Percentiles rank a stretch among this genome's conserved stretches.
Conservation (phyloP, 2,797 vertebrate species). For the Urophycis tenuis region DNA sequence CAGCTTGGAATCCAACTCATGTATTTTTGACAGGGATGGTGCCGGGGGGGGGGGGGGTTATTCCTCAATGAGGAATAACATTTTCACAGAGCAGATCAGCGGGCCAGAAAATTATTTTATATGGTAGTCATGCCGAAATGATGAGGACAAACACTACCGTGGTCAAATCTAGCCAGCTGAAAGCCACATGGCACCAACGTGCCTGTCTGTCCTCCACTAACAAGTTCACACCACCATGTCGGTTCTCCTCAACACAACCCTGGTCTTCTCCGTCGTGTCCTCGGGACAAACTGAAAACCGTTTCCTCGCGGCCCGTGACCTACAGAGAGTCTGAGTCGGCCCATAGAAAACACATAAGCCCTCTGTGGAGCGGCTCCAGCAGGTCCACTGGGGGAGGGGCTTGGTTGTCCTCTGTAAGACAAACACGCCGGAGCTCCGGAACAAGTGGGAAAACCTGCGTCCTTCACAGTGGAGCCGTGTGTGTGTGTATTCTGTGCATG, state of each 20-base stretch:
- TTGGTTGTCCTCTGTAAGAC: conserved; percentile 12
- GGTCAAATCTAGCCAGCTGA: background rate
- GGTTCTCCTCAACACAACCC: background rate
- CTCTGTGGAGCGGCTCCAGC: background rate
- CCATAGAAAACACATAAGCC: background rate
- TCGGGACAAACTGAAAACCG: background rate
- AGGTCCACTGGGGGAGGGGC: conserved; percentile 12
- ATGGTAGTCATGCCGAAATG: too few relatives aligned
- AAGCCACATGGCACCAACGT: background rate
- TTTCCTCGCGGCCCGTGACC: background rate
- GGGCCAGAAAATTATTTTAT: too few relatives aligned
- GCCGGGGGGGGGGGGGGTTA: too few relatives aligned
- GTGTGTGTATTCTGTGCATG: background rate
- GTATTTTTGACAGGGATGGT: background rate
- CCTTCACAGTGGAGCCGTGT: conserved; percentile 8
- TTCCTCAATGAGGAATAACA: too few relatives aligned
- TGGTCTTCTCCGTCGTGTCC: background rate
- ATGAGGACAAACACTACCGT: background rate
- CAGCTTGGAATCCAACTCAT: background rate
- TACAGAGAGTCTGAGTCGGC: background rate
- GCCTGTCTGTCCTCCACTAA: background rate
- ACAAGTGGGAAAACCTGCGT: background rate
- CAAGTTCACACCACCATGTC: background rate
- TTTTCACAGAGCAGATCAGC: too few relatives aligned
- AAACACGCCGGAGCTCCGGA: conserved; percentile 15